A percentile compares a stretch with the other conserved stretches of the same genome.
Evolutionary conservation across 2,797 vertebrate species (phyloP).

Genomic region (Esox lucius): DNA sequence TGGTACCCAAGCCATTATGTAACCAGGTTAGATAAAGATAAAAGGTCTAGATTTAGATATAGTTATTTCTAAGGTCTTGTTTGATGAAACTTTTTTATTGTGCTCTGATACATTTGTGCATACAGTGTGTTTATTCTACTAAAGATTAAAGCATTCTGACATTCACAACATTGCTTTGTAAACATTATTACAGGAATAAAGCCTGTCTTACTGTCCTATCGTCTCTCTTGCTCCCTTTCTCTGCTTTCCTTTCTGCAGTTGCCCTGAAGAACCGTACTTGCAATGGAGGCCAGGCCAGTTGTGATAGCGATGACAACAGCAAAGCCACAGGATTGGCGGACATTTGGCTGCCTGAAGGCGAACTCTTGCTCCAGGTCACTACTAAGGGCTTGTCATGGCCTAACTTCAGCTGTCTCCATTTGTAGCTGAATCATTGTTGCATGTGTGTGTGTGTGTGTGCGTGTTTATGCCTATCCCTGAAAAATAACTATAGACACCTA

Average conservation of each 20-base stretch:
- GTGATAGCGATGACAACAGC: not conserved
- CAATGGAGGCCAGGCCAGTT: constrained; percentile 33
- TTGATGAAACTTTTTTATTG: constrained; percentile 49
- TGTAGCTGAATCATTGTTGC: constrained; percentile 1
- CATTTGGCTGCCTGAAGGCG: constrained; percentile 64
- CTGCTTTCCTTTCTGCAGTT: constrained; percentile 54
- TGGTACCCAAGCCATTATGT: not conserved
- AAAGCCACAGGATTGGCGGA: constrained; percentile 34
- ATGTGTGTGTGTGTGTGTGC: not conserved
- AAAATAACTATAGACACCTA: too few species aligned
- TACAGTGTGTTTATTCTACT: constrained; percentile 26
- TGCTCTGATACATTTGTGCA: constrained; percentile 10
- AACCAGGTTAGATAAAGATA: constrained; percentile 19
- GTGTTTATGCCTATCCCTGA: not conserved
- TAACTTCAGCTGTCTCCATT: constrained; percentile 1
- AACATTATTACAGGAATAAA: constrained; percentile 51
- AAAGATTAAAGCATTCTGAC: constrained; percentile 32
- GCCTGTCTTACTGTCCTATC: not conserved
- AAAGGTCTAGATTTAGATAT: constrained; percentile 16
- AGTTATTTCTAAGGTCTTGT: constrained; percentile 20
- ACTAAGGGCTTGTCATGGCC: not conserved
- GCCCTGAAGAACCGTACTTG: constrained; percentile 58
- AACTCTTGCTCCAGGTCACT: constrained; percentile 79
- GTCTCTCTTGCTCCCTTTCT: constrained; percentile 10
- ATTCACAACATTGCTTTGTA: constrained; percentile 40